Evolutionary conservation across 2,113 vertebrate species (phyloP).

Genomic region (Alouatta palliata): DNA sequence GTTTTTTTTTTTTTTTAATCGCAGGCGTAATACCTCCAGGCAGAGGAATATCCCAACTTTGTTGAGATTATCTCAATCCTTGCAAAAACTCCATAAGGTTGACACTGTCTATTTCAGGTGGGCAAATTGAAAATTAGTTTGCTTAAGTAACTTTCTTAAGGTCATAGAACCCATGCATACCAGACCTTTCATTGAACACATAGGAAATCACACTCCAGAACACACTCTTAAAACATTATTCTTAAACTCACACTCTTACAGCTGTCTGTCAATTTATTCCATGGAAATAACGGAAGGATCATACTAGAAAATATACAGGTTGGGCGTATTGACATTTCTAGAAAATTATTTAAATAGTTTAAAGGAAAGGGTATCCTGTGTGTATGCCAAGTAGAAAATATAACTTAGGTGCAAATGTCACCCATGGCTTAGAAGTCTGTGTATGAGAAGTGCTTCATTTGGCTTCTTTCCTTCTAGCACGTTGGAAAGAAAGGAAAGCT

Average conservation of each 20-base stretch:
- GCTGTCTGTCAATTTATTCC: slow-evolving; percentile 22
- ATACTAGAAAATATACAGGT: neutral
- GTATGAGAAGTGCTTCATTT: neutral
- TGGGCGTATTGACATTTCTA: slow-evolving; percentile 13
- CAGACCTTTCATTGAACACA: neutral
- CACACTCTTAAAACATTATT: slow-evolving; percentile 3
- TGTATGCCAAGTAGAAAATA: slow-evolving; percentile 13
- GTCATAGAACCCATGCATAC: neutral
- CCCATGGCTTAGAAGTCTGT: neutral
- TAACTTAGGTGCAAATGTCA: neutral
- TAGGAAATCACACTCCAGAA: neutral
- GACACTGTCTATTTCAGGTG: neutral
- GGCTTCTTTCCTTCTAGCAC: neutral
- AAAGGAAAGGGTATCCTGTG: neutral
- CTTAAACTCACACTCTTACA: neutral
- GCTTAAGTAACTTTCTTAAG: neutral
- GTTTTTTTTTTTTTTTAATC: neutral
- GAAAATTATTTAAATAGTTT: neutral
- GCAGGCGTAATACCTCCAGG: neutral
- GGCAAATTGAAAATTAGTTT: neutral
- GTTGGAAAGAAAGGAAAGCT: neutral
- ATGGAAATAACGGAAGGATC: neutral
- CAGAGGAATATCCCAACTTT: neutral
- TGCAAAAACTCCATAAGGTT: neutral
- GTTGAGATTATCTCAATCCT: neutral